A percentile compares a stretch with the other conserved stretches of the same genome.
Evolutionary conservation across 2,888 invertebrate species (phyloP).

Genomic region (Choreutis nemorana): DNA sequence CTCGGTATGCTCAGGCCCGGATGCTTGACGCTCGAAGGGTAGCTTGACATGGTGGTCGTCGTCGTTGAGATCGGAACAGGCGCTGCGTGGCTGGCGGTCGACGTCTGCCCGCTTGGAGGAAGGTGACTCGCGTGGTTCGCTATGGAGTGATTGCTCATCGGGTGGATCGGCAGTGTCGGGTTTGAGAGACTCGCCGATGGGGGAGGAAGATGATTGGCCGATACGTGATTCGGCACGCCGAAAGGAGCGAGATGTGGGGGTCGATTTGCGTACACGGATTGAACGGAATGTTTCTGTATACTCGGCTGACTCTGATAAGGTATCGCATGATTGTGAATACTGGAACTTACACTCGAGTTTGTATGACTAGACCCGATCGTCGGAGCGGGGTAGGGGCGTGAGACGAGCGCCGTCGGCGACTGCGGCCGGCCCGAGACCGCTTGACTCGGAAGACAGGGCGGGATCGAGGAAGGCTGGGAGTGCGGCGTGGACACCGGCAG

Average conservation of each 20-base stretch:
- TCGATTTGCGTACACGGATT: constrained; percentile 41
- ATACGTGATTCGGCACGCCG: constrained; percentile 47
- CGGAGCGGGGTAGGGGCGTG: constrained; percentile 47
- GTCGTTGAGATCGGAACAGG: constrained; percentile 30
- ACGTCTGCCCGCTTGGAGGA: constrained; percentile 30
- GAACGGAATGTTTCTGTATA: constrained; percentile 61
- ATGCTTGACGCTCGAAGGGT: constrained; percentile 40
- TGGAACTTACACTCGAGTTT: constrained; percentile 54
- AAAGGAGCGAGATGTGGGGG: constrained; percentile 51
- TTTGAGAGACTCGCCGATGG: constrained; percentile 43
- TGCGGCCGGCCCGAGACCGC: constrained; percentile 35
- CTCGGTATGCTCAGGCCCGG: constrained; percentile 32
- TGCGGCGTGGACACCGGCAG: constrained; percentile 33
- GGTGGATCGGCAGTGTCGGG: constrained; percentile 41
- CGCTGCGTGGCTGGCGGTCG: constrained; percentile 35
- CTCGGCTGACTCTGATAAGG: constrained; percentile 54
- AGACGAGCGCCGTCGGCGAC: constrained; percentile 39
- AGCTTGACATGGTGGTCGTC: constrained; percentile 37
- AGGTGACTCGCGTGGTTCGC: constrained; percentile 38
- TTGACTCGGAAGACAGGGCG: constrained; percentile 51
- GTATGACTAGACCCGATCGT: constrained; percentile 62
- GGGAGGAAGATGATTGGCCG: constrained; percentile 65
- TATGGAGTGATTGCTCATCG: constrained; percentile 45
- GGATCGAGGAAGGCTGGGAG: constrained; percentile 28
- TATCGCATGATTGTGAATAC: constrained; percentile 50